Evolutionary conservation across 2,888 invertebrate species (phyloP), one percentile per base, ranked within the genome.

Genomic region (Lasioglossum calceatum): DNA sequence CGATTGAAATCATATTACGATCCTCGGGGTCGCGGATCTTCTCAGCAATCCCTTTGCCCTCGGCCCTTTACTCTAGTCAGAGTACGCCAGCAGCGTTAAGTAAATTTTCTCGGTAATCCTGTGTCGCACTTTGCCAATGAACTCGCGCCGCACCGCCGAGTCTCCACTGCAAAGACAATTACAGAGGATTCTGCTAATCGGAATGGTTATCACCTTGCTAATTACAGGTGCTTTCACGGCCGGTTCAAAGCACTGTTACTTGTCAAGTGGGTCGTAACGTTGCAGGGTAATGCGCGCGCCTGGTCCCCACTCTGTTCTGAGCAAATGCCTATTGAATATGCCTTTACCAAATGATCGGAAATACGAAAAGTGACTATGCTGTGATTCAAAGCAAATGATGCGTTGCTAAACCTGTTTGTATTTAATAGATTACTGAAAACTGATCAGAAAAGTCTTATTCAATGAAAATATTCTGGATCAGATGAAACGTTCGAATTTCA

Each of bases 201-300:
- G 85, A 81, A 67, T 82, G 47, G 84, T 91, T 87, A 90, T 84
- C 84, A 71, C 75, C 82, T 75, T 70, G 87, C 82, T 88, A 85
- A 88, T 86, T 64, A 77, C 77, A 54, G 12, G 61, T 47, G 67
- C 86, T 91, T 87, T 89, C 86, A 87, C 83, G 81, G 70, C 36
- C 54, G 79, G 78, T 74, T 84, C 84, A 82, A 88, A 73, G 70
- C 81, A 54, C 64, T 14, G 74, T 58, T 81, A 61, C 74, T 81
- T 79, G 80, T 50, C 76, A 71, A 78, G 81, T 71, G 64, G 72
- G 39, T 44, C 77, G 44, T 58, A 82, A 64, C 39, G 27, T n/a
- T 16, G n/a, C 14, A 10, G 1, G 47, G 70, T 44, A 79, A 50
- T 70, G 64, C 64, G 19, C 58, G 39, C 36, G 64, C 50, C 7